Conservation (phyloP, 1,140 invertebrate species). For the Bathynomus jamesi region DNA sequence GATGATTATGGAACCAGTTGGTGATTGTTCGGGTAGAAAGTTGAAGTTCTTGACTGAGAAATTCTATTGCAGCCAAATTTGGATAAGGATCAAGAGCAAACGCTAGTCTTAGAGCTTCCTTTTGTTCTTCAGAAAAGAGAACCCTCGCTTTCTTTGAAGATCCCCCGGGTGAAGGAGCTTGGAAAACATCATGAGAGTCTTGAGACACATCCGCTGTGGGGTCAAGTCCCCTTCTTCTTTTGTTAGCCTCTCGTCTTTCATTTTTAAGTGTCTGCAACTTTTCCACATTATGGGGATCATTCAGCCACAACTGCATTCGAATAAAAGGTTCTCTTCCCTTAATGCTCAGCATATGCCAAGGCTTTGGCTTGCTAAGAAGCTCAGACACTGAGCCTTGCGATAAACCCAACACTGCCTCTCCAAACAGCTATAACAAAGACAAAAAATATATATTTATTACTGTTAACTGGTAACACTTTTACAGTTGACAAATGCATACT, state of each 20-base stretch:
- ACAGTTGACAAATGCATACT: no score
- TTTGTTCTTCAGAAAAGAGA: constrained; percentile 95
- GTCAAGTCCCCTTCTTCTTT: constrained; percentile 60
- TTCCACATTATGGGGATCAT: constrained; percentile 88
- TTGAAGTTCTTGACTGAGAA: constrained; percentile 79
- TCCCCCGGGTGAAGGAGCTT: constrained; percentile 52
- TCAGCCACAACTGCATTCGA: constrained; percentile 94
- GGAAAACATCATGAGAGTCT: constrained; percentile 80
- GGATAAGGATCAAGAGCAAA: constrained; percentile 95
- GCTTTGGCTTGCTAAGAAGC: constrained; percentile 92
- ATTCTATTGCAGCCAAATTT: constrained; percentile 89
- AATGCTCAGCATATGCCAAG: constrained; percentile 98
- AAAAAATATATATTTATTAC: no score
- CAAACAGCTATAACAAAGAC: constrained; percentile 72
- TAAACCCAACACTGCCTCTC: constrained; percentile 88
- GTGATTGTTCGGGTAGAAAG: constrained; percentile 93
- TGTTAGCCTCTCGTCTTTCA: constrained; percentile 79
- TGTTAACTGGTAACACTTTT: no score
- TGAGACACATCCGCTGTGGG: constrained; percentile 58
- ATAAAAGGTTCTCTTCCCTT: constrained; percentile 97
- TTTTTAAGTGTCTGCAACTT: constrained; percentile 67
- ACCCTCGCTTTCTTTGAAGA: constrained; percentile 81
- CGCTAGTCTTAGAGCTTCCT: constrained; percentile 85
- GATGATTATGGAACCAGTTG: constrained; percentile 99
- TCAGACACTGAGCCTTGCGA: constrained; percentile 97